Conservation (phyloP, 2,888 invertebrate genomes). For the Lasioglossum zephyrum region DNA sequence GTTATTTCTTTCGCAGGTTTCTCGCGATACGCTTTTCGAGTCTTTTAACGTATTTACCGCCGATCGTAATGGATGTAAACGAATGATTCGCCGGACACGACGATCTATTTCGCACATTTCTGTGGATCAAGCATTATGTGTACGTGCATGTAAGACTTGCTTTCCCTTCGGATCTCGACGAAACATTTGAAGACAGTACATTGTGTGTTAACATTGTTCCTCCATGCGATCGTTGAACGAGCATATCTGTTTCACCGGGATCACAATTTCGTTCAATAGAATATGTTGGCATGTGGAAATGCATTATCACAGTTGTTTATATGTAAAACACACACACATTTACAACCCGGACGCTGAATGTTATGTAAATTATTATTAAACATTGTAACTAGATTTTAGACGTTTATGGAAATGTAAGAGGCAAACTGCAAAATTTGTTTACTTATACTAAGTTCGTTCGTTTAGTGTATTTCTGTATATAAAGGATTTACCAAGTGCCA, state of each 20-base stretch:
- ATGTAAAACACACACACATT: neutral
- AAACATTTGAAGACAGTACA: conserved; percentile 25
- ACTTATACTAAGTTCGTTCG: neutral
- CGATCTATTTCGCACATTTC: conserved; percentile 47
- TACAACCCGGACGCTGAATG: neutral
- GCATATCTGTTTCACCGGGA: neutral
- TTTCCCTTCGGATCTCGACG: conserved; percentile 36
- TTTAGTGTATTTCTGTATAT: neutral
- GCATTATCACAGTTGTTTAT: neutral
- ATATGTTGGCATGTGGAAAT: conserved; percentile 7
- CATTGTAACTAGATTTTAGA: neutral
- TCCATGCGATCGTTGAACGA: neutral
- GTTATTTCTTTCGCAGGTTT: conserved; percentile 63
- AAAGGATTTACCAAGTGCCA: neutral
- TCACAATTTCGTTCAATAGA: neutral
- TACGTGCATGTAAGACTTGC: conserved; percentile 53
- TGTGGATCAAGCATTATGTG: conserved; percentile 55
- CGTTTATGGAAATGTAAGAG: conserved; percentile 7
- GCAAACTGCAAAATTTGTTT: neutral
- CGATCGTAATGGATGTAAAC: conserved; percentile 47
- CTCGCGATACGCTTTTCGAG: conserved; percentile 47
- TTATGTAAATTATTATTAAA: neutral
- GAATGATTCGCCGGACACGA: conserved; percentile 52
- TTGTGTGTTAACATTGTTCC: conserved; percentile 22
- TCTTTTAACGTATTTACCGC: conserved; percentile 44